A percentile compares a stretch with the other conserved stretches of the same genome.
Evolutionary conservation across 2,888 invertebrate species (phyloP).

Genomic region (Xestia rhomboidea): DNA sequence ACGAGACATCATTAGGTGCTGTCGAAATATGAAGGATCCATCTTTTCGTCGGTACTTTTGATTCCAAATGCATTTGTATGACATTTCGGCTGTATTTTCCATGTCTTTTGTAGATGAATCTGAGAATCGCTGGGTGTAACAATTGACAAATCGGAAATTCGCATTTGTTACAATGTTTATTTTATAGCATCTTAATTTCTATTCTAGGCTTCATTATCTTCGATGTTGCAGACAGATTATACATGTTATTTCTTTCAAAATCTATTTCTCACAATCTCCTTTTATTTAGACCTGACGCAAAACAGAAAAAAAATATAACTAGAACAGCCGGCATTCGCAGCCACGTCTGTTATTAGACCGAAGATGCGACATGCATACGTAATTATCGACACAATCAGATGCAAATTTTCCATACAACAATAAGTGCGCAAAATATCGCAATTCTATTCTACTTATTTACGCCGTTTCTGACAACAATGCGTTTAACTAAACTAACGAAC

Average conservation of each 20-base stretch:
- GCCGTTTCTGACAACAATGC: not conserved
- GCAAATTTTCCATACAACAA: constrained; percentile 48
- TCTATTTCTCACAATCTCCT: not conserved
- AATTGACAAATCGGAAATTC: not conserved
- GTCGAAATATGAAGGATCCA: constrained; percentile 2
- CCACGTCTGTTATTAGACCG: constrained; percentile 34
- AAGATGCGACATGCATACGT: constrained; percentile 44
- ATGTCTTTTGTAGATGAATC: not conserved
- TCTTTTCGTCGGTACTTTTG: not conserved
- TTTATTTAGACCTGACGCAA: not conserved
- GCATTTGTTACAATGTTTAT: not conserved
- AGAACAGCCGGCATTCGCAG: constrained; percentile 7
- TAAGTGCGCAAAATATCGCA: constrained; percentile 45
- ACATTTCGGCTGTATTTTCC: not conserved
- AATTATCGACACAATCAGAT: constrained; percentile 47
- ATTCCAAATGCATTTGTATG: not conserved
- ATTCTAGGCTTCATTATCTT: not conserved
- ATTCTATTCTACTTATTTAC: not conserved
- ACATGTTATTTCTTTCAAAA: not conserved
- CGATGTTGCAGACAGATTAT: not conserved
- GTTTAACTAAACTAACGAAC: no score
- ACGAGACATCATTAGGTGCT: not conserved
- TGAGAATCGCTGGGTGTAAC: not conserved
- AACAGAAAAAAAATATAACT: constrained; percentile 13
- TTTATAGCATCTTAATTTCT: not conserved